Conservation (phyloP, 2,888 invertebrate species). For the Drosophila niveifrons region DNA sequence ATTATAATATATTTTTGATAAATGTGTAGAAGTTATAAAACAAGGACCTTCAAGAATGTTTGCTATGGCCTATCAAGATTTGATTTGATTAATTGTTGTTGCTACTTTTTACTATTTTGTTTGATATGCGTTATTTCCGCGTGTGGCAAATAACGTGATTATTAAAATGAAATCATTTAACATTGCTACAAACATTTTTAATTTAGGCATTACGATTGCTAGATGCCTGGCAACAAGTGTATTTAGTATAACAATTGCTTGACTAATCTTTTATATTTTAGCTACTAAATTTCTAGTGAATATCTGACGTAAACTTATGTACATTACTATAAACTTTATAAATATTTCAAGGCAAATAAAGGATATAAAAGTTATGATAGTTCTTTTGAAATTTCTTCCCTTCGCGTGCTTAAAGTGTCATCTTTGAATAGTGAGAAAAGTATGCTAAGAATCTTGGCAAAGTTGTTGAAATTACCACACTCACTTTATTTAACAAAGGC, state of each 20-base stretch:
- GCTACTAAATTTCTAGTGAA: no score
- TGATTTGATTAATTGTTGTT: conserved; percentile 1
- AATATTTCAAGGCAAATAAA: neutral
- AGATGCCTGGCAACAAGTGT: conserved; percentile 1
- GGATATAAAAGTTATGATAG: neutral
- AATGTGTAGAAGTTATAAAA: neutral
- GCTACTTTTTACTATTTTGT: neutral
- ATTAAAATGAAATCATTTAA: conserved; percentile 1
- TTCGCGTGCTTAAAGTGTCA: conserved; percentile 27
- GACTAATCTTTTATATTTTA: neutral
- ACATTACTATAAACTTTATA: no score
- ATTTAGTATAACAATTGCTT: neutral
- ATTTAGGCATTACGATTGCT: neutral
- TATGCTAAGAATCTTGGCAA: conserved; percentile 28
- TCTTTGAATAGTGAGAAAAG: conserved; percentile 3
- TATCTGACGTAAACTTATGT: no score
- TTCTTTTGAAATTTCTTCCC: neutral
- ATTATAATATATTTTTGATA: neutral
- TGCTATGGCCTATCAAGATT: neutral
- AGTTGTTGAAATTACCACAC: conserved; percentile 50
- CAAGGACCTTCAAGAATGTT: neutral
- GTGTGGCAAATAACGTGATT: neutral
- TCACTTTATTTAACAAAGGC: conserved; percentile 36
- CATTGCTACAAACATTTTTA: neutral
- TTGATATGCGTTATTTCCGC: neutral